These are phyloP conservation scores for Catocala fraxini DNA, from an alignment of 2,888 invertebrate species.

Conservation along the genomic window DNA sequence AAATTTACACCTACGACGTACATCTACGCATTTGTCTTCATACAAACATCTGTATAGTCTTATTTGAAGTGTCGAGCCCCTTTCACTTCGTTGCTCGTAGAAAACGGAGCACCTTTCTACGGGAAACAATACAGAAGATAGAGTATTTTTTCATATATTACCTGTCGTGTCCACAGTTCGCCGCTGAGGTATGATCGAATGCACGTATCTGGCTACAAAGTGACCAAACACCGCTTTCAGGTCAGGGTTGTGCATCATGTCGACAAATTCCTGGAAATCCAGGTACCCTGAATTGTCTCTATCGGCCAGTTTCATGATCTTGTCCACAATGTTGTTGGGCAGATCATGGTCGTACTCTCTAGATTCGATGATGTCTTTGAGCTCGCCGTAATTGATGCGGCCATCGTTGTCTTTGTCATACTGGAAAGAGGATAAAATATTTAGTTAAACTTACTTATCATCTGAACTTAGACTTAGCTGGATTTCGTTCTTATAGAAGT, in stretches of 20 bases:
- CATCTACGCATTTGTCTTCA: too few relatives aligned
- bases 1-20: too few relatives aligned
- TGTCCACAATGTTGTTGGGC: slow-evolving; percentile 89
- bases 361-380: slow-evolving; percentile 88
- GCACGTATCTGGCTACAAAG: slow-evolving; percentile 88
- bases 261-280: slow-evolving; percentile 91
- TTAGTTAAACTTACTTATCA: neutral
- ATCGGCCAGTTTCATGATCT: slow-evolving; percentile 90
- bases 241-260: slow-evolving; percentile 89
- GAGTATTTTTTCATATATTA: slow-evolving; percentile 43
- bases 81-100: too few relatives aligned
- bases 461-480: too few relatives aligned
- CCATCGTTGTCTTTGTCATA: slow-evolving; percentile 92
- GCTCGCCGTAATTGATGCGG: slow-evolving; percentile 89
- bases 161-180: slow-evolving; percentile 83
- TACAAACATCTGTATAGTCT: too few relatives aligned
- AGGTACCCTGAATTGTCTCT: slow-evolving; percentile 89
- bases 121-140: too few relatives aligned
- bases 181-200: slow-evolving; percentile 87
- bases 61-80: too few relatives aligned
- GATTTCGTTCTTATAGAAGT: too few relatives aligned
- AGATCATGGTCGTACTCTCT: slow-evolving; percentile 90
- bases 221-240: slow-evolving; percentile 90
- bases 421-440: slow-evolving; percentile 71
- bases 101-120: too few relatives aligned